Conservation (phyloP, 2,888 invertebrate genomes). For the Thyatira batis region DNA sequence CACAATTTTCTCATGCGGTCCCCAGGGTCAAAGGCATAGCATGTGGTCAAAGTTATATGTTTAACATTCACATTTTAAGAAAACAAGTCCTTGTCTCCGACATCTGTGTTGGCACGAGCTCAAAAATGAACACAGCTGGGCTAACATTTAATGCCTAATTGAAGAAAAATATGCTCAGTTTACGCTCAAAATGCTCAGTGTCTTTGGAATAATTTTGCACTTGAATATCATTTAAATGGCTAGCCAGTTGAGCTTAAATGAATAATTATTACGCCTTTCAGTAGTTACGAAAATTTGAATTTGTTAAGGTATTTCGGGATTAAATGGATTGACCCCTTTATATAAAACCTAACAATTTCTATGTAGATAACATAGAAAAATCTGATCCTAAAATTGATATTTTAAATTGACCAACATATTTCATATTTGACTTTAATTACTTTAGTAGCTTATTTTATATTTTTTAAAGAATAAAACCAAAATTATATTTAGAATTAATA, state of each 20-base stretch:
- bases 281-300: neutral
- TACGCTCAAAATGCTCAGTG: conserved; percentile 16
- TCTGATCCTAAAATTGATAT: too few relatives aligned
- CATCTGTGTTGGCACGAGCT: conserved; percentile 41
- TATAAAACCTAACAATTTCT: too few relatives aligned
- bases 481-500: neutral
- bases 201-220: conserved; percentile 18
- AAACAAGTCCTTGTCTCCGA: conserved; percentile 28
- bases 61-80: neutral
- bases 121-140: conserved; percentile 23
- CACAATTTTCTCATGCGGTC: neutral
- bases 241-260: neutral
- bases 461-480: too few relatives aligned
- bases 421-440: too few relatives aligned
- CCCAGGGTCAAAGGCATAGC: too few relatives aligned
- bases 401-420: too few relatives aligned
- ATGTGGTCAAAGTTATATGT: neutral
- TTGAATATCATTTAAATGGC: neutral
- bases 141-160: conserved; percentile 31
- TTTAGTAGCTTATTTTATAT: too few relatives aligned
- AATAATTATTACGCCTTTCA: neutral
- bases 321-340: too few relatives aligned
- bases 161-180: conserved; percentile 28
- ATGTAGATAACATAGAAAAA: too few relatives aligned
- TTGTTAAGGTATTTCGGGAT: neutral